These are phyloP conservation scores for Cotesia vestalis DNA, from an alignment of 1,140 invertebrate genomes.

Conservation along the genomic window DNA sequence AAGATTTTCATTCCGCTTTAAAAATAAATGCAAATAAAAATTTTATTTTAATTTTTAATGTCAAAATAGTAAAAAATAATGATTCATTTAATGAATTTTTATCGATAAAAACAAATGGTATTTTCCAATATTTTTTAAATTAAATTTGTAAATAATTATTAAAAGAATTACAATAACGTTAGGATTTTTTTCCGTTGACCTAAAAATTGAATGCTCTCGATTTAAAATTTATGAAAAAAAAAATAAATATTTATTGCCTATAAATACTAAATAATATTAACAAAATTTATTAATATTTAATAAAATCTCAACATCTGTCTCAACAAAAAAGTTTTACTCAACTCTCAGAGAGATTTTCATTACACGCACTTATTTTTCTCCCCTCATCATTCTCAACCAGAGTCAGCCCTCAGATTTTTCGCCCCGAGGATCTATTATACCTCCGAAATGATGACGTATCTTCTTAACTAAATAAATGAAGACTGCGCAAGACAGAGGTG, in stretches of 20 bases:
- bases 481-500: conserved; percentile 20
- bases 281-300: background rate
- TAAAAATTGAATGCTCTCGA: too few species aligned
- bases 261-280: background rate
- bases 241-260: too few species aligned
- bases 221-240: too few species aligned
- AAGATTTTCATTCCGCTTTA: conserved; percentile 4
- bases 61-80: too few species aligned
- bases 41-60: background rate
- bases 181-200: too few species aligned
- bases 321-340: too few species aligned
- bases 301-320: conserved; percentile 17
- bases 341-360: too few species aligned
- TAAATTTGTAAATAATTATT: too few species aligned
- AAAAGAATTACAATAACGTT: too few species aligned
- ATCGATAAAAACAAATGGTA: too few species aligned
- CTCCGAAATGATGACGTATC: conserved; percentile 30
- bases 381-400: background rate
- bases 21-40: conserved; percentile 40
- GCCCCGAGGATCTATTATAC: conserved; percentile 30
- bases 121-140: too few species aligned
- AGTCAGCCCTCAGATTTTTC: background rate
- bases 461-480: conserved; percentile 43
- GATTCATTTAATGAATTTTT: too few species aligned
- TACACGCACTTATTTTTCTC: background rate